Conservation (phyloP, 2,113 vertebrate species). For the Siniperca chuatsi region DNA sequence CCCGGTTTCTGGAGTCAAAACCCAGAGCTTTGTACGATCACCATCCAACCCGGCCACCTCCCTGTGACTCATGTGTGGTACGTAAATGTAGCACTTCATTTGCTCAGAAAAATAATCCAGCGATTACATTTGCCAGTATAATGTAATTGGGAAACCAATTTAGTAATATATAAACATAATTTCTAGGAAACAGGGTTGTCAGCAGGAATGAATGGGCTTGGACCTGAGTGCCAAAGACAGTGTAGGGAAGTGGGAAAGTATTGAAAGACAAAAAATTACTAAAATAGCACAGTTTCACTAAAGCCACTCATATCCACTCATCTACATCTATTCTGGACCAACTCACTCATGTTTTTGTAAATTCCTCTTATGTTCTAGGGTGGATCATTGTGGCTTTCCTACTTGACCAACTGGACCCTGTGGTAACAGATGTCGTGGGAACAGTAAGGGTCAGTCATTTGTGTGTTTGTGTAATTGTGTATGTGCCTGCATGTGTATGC, state of each 20-base stretch:
- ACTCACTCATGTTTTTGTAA: slow-evolving; percentile 40
- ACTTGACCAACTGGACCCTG: slow-evolving; percentile 42
- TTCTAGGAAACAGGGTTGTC: background rate
- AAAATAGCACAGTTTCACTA: slow-evolving; percentile 14
- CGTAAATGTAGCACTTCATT: background rate
- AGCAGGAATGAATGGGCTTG: background rate
- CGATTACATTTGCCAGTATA: background rate
- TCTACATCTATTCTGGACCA: slow-evolving; percentile 30
- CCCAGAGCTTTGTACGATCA: no score
- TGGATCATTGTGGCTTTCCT: slow-evolving; percentile 47
- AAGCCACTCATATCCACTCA: slow-evolving; percentile 30
- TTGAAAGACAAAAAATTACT: slow-evolving; percentile 5
- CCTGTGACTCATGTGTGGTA: background rate
- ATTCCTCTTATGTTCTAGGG: slow-evolving; percentile 37
- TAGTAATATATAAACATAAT: background rate
- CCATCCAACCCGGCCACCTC: background rate
- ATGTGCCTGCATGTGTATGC: background rate
- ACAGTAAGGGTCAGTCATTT: slow-evolving; percentile 40
- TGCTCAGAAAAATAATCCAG: background rate
- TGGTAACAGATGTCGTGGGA: slow-evolving; percentile 71
- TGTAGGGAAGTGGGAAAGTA: background rate
- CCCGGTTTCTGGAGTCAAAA: background rate
- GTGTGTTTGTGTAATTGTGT: background rate
- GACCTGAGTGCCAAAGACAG: background rate
- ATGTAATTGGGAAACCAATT: background rate